Evolutionary conservation across 2,797 vertebrate species (phyloP).

Genomic region (Melanotaenia trifasciata): DNA sequence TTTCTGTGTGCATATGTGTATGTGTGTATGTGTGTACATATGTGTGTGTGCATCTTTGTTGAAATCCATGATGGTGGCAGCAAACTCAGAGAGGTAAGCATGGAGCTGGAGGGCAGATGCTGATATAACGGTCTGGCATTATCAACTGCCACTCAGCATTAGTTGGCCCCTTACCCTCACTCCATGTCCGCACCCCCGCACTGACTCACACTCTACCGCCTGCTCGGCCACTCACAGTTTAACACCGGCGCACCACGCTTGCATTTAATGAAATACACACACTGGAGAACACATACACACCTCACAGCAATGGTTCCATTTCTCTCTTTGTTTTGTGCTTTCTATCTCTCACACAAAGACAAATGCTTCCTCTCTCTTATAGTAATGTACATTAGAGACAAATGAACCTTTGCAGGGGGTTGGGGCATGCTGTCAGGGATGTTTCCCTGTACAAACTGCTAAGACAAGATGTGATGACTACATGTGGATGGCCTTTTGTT

Average conservation of each 20-base stretch:
- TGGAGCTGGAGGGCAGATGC: conserved; percentile 82
- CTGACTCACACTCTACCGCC: conserved; percentile 84
- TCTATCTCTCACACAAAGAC: conserved; percentile 31
- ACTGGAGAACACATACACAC: conserved; percentile 48
- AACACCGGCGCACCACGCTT: conserved; percentile 71
- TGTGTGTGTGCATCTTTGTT: conserved; percentile 47
- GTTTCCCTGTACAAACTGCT: conserved; percentile 44
- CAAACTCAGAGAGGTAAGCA: conserved; percentile 71
- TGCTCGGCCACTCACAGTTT: conserved; percentile 81
- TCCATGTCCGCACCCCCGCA: conserved; percentile 80
- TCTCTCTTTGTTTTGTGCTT: conserved; percentile 38
- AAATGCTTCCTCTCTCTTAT: conserved; percentile 48
- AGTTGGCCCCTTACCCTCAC: conserved; percentile 79
- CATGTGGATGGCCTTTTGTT: conserved; percentile 62
- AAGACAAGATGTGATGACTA: conserved; percentile 47
- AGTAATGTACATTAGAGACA: conserved; percentile 66
- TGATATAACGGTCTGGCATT: conserved; percentile 87
- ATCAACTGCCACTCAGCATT: conserved; percentile 87
- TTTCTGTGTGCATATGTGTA: conserved; percentile 28
- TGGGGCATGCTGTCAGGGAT: conserved; percentile 36
- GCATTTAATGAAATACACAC: conserved; percentile 76
- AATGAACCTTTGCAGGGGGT: conserved; percentile 59
- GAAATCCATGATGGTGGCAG: conserved; percentile 69
- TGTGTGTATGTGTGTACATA: conserved; percentile 19
- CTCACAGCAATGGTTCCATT: conserved; percentile 61